Conservation (phyloP, 2,113 vertebrate genomes). For the Limanda limanda region DNA sequence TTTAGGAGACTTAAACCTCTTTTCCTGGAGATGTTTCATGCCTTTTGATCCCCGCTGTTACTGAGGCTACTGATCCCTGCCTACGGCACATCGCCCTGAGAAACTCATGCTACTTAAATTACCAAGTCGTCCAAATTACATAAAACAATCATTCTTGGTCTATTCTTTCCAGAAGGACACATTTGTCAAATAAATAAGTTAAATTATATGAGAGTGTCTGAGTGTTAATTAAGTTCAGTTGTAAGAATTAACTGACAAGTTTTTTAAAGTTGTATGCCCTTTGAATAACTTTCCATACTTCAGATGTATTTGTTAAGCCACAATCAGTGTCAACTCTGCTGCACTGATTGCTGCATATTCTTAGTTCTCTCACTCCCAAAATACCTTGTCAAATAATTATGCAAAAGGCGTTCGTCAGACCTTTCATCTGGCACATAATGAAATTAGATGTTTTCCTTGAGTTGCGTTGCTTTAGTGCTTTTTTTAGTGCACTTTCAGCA, state of each 20-base stretch:
- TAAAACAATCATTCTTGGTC: too few species aligned
- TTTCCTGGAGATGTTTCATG: background rate
- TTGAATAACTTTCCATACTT: too few species aligned
- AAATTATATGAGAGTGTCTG: too few species aligned
- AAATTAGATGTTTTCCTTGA: background rate
- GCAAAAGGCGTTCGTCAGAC: background rate
- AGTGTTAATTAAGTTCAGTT: too few species aligned
- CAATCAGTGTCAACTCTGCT: background rate
- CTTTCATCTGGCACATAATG: background rate
- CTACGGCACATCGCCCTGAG: background rate
- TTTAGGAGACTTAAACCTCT: conserved; percentile 7
- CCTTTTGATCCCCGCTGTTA: background rate
- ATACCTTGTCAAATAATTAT: background rate
- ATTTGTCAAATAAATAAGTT: too few species aligned
- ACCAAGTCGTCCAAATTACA: background rate
- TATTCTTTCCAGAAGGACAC: too few species aligned
- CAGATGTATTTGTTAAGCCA: background rate
- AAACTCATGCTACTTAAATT: background rate
- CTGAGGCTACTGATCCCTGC: background rate
- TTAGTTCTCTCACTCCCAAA: background rate
- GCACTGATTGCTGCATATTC: background rate
- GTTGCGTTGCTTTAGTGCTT: background rate
- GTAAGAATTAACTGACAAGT: too few species aligned
- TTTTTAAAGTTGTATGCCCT: too few species aligned
- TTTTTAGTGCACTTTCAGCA: background rate